phyloP scores from a whole-genome alignment of 2,797 vertebrate genomes.

The Phrynocephalus forsythii region DNA sequence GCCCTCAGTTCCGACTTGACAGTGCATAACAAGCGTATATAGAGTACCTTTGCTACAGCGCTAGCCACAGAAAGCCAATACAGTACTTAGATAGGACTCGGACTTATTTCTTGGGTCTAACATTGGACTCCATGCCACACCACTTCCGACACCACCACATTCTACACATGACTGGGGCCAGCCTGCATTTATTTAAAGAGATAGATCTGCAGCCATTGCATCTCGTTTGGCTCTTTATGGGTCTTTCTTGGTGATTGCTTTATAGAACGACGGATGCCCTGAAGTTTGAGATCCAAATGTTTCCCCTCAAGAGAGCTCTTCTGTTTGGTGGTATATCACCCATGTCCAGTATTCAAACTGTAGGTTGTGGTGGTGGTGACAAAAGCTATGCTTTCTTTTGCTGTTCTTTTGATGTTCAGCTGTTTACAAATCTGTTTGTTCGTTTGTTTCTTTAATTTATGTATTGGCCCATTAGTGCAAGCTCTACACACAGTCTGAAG shows the following conservation, averaged over 20 bases:
- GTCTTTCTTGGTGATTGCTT: neutral
- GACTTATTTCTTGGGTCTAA: neutral
- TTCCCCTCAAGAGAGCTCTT: neutral
- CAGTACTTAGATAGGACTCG: neutral
- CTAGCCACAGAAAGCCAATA: neutral
- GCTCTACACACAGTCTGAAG: neutral
- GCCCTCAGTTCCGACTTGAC: too few species aligned
- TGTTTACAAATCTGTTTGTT: neutral
- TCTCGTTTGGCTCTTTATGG: neutral
- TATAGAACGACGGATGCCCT: neutral
- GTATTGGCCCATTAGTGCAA: too few species aligned
- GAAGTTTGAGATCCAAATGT: neutral
- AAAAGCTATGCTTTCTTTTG: neutral
- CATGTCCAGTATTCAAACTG: neutral
- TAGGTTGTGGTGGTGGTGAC: neutral
- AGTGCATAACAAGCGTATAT: too few species aligned
- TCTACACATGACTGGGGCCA: neutral
- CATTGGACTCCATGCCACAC: neutral
- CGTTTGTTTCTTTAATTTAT: too few species aligned
- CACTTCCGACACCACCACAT: neutral
- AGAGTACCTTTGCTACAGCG: neutral
- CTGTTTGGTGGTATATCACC: neutral
- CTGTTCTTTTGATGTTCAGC: too few species aligned
- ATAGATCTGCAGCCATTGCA: neutral
- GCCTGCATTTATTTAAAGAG: neutral